Base-by-base conservation (phyloP, 2,888 invertebrate species). In the Pristionchus exspectatus region DNA sequence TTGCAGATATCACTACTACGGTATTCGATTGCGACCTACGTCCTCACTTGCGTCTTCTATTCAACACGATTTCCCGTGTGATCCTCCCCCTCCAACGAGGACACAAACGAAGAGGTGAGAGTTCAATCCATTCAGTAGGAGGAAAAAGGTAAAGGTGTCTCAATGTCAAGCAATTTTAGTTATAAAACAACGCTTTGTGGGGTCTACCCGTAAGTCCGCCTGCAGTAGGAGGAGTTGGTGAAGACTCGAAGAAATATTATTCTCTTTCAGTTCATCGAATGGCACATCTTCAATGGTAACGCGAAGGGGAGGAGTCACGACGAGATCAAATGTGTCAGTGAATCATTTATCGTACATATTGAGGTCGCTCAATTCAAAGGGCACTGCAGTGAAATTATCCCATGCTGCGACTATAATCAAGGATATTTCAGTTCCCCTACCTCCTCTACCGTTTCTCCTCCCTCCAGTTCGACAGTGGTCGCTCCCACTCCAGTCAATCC, bases 1-100 rank as follows among this genome's bases (percentile, higher is more conserved):
- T 30, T 89, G 54, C 74, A 90, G 90, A 59, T 99, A 99, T 95
- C 99, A 99, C 96, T 99, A 99, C 96, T 99, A 99, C 96, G 99
- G 99, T n/a, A 99, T 99, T 93, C 96, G 99, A 63, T 90, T 93
- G 77, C 93, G 93, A 74, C 90, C 91, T n/a, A n/a, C 33, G 0
- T 89, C 88, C 7, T 77, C 88, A 0, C 81, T 88, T 12, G 66
- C 81, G 14, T 18, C n/a, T 38, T 27, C 4, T 89, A 27, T 44
- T 14, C 30, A 38, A n/a, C 74, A 81, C 10, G 87, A 88, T 21
- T 88, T 69, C 56, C 44, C 30, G 18, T 74, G 74, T 33, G 87
- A 88, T 44, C 87, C 63, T 0, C 87, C 66, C 66, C 38, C 54
- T 24, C 81, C 81, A 0, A 27, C 81, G 33, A 44, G 81, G 18